phyloP scores from a whole-genome alignment of 2,888 invertebrate species.

The Crematogaster levior region DNA sequence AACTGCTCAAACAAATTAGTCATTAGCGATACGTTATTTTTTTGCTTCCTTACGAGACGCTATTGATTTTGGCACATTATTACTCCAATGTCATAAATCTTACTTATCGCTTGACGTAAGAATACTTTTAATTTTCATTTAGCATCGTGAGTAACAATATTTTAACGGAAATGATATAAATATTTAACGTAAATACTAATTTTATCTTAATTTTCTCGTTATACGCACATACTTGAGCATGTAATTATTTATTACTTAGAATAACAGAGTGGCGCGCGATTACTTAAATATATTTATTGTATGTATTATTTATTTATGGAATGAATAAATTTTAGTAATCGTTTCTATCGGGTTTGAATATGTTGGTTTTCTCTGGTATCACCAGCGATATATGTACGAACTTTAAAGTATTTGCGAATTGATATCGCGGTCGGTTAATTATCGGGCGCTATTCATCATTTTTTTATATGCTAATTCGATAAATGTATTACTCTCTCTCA shows the following conservation, averaged over 20 bases:
- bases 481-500: background rate
- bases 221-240: background rate
- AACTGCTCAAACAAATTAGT: background rate
- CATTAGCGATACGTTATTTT: background rate
- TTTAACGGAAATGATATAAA: background rate
- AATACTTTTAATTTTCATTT: background rate
- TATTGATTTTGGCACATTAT: background rate
- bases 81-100: background rate
- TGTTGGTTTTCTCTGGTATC: background rate
- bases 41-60: background rate
- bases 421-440: background rate
- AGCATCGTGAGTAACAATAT: background rate
- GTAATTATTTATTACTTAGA: background rate
- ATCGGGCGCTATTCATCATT: background rate
- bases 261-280: background rate
- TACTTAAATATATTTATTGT: background rate
- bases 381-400: background rate
- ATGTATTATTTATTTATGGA: background rate
- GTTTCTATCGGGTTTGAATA: background rate
- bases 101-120: too few relatives aligned
- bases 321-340: background rate
- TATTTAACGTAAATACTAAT: background rate
- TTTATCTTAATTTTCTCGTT: too few relatives aligned
- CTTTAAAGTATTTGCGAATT: background rate
- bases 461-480: background rate